phyloP scores from a whole-genome alignment of 2,888 invertebrate species.

The Clunio marinus region DNA sequence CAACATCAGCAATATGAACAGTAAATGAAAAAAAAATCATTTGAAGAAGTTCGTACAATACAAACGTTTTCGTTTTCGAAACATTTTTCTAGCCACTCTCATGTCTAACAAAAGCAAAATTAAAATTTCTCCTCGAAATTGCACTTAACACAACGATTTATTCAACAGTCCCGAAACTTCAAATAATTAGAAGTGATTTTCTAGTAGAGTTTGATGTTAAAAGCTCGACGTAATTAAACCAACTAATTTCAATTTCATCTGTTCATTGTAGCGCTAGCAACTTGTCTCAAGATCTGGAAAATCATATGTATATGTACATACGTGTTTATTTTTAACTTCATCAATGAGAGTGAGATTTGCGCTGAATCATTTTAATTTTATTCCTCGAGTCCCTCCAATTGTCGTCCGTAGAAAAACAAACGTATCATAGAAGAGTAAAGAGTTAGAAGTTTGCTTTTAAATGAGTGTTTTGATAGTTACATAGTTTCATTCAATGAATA shows the following conservation, averaged over 20 bases:
- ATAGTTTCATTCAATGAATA: no score
- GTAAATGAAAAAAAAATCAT: not conserved
- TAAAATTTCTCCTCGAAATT: not conserved
- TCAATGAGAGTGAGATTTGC: not conserved
- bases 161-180: not conserved
- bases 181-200: not conserved
- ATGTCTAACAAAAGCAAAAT: not conserved
- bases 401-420: no score
- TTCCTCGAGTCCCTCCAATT: not conserved
- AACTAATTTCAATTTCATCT: slow-evolving; percentile 6
- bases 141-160: not conserved
- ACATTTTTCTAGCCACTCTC: slow-evolving; percentile 13
- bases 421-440: not conserved
- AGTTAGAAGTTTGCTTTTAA: not conserved
- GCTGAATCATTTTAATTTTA: not conserved
- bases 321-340: slow-evolving; percentile 7
- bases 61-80: slow-evolving; percentile 6
- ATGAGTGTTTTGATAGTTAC: no score
- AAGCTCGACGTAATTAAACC: slow-evolving; percentile 5
- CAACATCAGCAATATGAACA: not conserved
- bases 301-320: no score
- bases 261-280: not conserved
- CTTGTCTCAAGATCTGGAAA: not conserved
- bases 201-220: not conserved
- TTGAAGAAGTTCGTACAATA: not conserved